phyloP scores from a whole-genome alignment of 1,140 invertebrate species.

The Bombyx mandarina region DNA sequence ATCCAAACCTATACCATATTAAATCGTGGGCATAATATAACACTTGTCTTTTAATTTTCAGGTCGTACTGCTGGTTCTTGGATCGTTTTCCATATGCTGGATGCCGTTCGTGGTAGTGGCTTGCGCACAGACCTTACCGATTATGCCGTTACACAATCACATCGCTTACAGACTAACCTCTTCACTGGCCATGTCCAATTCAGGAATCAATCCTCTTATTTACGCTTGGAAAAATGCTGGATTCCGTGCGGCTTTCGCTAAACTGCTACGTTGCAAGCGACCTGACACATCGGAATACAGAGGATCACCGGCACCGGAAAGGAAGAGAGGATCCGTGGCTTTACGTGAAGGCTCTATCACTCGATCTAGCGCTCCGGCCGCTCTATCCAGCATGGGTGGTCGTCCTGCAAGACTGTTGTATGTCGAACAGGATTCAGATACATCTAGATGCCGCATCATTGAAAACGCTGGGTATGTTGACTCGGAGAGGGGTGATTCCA shows the following conservation, averaged over 20 bases:
- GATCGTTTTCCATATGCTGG: constrained; percentile 83
- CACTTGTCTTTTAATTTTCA: constrained; percentile 46
- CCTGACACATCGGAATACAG: constrained; percentile 69
- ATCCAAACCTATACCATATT: too few species aligned
- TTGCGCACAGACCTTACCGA: constrained; percentile 73
- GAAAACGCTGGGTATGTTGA: constrained; percentile 67
- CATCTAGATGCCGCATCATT: constrained; percentile 59
- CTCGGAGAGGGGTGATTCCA: constrained; percentile 46
- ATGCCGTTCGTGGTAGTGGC: constrained; percentile 80
- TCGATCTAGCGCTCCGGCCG: constrained; percentile 37
- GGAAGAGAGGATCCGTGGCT: constrained; percentile 52
- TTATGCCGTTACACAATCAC: constrained; percentile 61
- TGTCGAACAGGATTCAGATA: constrained; percentile 49
- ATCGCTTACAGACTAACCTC: constrained; percentile 78
- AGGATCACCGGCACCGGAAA: constrained; percentile 51
- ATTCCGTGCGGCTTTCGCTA: constrained; percentile 78
- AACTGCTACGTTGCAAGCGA: constrained; percentile 74
- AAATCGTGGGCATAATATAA: neutral
- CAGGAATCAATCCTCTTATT: constrained; percentile 83
- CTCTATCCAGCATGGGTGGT: constrained; percentile 34
- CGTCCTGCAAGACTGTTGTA: constrained; percentile 48
- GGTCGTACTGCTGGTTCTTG: constrained; percentile 81
- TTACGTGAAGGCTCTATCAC: constrained; percentile 61
- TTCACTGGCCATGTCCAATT: constrained; percentile 81
- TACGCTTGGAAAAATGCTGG: constrained; percentile 87